Conservation (phyloP, 2,797 vertebrate species). For the Mallotus villosus region DNA sequence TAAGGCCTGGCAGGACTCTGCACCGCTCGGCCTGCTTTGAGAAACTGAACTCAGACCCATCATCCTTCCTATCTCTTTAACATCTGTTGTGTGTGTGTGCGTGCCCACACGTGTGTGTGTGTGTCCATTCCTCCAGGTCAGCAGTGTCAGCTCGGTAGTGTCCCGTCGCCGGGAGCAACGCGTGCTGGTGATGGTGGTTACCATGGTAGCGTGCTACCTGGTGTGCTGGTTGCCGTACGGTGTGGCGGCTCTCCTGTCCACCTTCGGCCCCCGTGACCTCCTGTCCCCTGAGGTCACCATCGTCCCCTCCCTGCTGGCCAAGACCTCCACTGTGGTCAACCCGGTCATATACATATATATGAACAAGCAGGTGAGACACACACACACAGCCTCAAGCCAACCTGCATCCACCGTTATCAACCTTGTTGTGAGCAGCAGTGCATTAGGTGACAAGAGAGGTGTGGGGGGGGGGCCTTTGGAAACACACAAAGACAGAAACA, state of each 20-base stretch:
- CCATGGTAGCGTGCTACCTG: conserved; percentile 74
- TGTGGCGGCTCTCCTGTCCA: conserved; percentile 64
- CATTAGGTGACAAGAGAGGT: background rate
- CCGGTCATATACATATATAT: conserved; percentile 83
- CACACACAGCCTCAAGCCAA: background rate
- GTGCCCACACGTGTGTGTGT: too few species aligned
- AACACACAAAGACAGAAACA: background rate
- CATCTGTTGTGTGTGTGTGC: background rate
- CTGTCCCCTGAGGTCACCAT: conserved; percentile 61
- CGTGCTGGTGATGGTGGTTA: conserved; percentile 67
- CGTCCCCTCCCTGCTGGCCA: conserved; percentile 71
- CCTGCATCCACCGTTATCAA: background rate
- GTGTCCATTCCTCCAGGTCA: conserved; percentile 28
- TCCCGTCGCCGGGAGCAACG: conserved; percentile 32
- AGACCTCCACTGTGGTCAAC: conserved; percentile 77
- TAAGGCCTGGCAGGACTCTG: too few species aligned
- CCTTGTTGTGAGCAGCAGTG: background rate
- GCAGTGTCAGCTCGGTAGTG: conserved; percentile 28
- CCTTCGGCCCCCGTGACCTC: conserved; percentile 64
- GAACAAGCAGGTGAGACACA: conserved; percentile 80
- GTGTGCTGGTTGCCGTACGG: conserved; percentile 76
- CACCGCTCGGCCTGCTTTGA: too few species aligned
- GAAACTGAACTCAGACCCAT: too few species aligned
- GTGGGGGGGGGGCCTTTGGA: background rate
- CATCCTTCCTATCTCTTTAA: background rate